These are phyloP conservation scores for Nemurella pictetii DNA, from an alignment of 2,888 invertebrate species.

Conservation along the genomic window DNA sequence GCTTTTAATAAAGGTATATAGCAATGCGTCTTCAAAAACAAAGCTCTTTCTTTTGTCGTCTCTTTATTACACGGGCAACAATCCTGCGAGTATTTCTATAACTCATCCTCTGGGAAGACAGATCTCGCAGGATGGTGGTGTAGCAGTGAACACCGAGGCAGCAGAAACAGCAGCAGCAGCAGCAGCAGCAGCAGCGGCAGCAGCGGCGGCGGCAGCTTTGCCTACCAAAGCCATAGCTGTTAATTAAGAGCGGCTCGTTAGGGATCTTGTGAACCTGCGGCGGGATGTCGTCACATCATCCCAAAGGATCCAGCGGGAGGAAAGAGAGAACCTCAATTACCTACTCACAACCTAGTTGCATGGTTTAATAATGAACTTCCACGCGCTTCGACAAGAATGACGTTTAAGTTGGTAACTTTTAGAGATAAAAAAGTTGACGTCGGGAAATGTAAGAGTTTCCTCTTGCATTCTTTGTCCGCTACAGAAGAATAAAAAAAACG, in stretches of 20 bases:
- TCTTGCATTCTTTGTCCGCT: not conserved
- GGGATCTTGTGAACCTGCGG: constrained; percentile 34
- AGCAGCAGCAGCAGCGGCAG: not conserved
- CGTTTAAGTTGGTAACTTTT: not conserved
- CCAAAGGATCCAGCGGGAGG: constrained; percentile 33
- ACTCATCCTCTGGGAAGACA: not conserved
- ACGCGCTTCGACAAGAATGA: constrained; percentile 7
- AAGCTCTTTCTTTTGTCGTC: not conserved
- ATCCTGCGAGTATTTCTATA: not conserved
- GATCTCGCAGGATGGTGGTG: not conserved
- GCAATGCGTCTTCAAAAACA: not conserved
- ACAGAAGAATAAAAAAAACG: not conserved
- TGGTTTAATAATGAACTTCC: constrained; percentile 3
- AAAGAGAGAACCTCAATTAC: constrained; percentile 20
- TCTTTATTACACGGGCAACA: not conserved
- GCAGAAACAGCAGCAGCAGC: not conserved
- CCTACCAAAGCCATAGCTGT: constrained; percentile 23
- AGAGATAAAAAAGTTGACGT: not conserved
- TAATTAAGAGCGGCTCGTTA: constrained; percentile 38
- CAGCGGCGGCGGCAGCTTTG: not conserved
- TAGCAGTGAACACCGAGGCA: not conserved
- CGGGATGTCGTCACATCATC: constrained; percentile 30
- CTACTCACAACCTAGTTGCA: constrained; percentile 13
- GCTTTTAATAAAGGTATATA: constrained; percentile 3
- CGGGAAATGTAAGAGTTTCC: not conserved